phyloP scores from a whole-genome alignment of 1,140 invertebrate genomes.

The Saxidomus purpurata region DNA sequence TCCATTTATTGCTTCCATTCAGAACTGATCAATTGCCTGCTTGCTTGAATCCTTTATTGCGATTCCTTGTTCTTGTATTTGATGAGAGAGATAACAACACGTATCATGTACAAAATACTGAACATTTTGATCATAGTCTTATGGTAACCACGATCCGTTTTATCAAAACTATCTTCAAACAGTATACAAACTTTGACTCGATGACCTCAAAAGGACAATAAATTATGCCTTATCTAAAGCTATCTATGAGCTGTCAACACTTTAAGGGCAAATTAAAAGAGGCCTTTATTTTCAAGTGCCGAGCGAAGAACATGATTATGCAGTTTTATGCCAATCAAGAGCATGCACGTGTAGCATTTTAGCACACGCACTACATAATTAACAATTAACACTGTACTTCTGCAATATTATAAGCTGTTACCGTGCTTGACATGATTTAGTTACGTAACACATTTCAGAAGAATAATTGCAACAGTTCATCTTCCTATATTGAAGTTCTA shows the following conservation, averaged over 20 bases:
- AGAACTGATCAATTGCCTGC: neutral
- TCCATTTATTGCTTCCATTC: neutral
- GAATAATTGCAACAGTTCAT: too few species aligned
- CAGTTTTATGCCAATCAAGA: too few species aligned
- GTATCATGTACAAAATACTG: neutral
- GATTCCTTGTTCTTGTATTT: neutral
- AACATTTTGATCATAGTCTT: neutral
- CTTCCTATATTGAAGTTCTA: too few species aligned
- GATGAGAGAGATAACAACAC: slow-evolving; percentile 1
- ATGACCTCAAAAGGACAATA: slow-evolving; percentile 16
- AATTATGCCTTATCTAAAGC: neutral
- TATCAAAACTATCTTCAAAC: neutral
- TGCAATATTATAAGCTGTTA: too few species aligned
- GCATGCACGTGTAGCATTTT: too few species aligned
- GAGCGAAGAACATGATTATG: too few species aligned
- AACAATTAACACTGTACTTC: too few species aligned
- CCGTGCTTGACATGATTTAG: too few species aligned
- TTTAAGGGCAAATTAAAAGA: slow-evolving; percentile 2
- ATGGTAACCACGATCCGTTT: neutral
- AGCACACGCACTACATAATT: too few species aligned
- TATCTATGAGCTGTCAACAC: slow-evolving; percentile 33
- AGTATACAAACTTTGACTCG: slow-evolving; percentile 13
- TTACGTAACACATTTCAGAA: too few species aligned
- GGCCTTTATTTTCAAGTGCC: neutral
- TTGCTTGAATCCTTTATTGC: neutral